Conservation (phyloP, 1,140 invertebrate species). For the Mesaphorura yosii region DNA sequence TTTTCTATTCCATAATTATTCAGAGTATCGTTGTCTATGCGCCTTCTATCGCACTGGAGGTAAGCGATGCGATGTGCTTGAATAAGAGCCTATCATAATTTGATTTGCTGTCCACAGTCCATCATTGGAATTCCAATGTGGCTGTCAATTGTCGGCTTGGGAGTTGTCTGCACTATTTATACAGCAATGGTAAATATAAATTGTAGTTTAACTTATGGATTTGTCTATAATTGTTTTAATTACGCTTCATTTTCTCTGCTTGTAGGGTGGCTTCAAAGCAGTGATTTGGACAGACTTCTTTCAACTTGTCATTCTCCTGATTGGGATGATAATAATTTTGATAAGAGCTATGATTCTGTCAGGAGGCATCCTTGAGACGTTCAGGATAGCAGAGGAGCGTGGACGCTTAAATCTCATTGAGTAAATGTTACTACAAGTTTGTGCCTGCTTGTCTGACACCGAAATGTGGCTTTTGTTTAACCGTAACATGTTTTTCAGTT, state of each 20-base stretch:
- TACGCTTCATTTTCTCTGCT: background rate
- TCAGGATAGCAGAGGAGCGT: conserved; percentile 52
- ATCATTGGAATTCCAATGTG: no score
- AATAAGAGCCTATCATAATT: conserved; percentile 11
- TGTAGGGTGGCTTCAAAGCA: conserved; percentile 1
- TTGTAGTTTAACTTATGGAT: background rate
- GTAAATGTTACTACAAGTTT: conserved; percentile 26
- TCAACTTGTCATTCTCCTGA: conserved; percentile 13
- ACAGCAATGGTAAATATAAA: conserved; percentile 9
- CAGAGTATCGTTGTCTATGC: conserved; percentile 27
- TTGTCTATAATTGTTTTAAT: background rate
- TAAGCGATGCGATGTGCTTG: background rate
- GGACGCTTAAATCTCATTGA: conserved; percentile 59
- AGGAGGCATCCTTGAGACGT: conserved; percentile 51
- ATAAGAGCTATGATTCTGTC: conserved; percentile 48
- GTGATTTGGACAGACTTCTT: conserved; percentile 21
- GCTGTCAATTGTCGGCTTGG: conserved; percentile 23
- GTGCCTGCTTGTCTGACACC: no score
- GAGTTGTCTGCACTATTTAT: conserved; percentile 20
- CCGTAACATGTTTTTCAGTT: conserved; percentile 26
- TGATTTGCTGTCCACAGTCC: no score
- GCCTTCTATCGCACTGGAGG: conserved; percentile 29
- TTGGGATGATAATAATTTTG: conserved; percentile 11
- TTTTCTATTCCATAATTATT: conserved; percentile 14
- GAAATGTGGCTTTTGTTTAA: background rate